phyloP scores from a whole-genome alignment of 2,113 vertebrate genomes.

The Galemys pyrenaicus region DNA sequence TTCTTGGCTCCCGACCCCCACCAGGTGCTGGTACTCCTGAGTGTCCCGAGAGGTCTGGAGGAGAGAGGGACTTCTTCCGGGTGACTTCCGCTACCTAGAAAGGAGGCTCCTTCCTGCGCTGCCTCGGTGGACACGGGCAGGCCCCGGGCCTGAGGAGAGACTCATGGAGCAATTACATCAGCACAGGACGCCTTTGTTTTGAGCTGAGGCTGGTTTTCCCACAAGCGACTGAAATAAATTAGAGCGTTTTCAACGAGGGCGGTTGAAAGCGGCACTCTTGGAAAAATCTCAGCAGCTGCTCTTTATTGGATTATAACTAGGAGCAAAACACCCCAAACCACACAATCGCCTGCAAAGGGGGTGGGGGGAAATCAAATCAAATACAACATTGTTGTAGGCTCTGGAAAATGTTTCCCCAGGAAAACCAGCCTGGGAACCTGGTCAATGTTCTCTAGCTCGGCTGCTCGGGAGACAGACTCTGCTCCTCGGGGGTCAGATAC shows the following conservation, averaged over 20 bases:
- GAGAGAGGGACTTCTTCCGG: background rate
- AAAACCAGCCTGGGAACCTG: constrained; percentile 74
- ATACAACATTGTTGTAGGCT: constrained; percentile 75
- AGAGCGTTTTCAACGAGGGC: constrained; percentile 76
- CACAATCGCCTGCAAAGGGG: constrained; percentile 78
- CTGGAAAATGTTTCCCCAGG: constrained; percentile 79
- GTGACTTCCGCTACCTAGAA: background rate
- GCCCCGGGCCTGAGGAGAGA: background rate
- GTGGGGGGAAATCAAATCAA: constrained; percentile 73
- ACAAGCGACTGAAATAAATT: constrained; percentile 81
- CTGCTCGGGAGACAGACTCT: constrained; percentile 51
- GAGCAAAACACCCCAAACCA: constrained; percentile 81
- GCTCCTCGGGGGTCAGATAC: constrained; percentile 65
- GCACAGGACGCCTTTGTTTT: constrained; percentile 78
- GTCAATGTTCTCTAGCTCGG: constrained; percentile 63
- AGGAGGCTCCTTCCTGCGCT: constrained; percentile 11
- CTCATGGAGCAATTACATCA: constrained; percentile 69
- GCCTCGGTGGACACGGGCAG: background rate
- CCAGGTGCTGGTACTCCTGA: background rate
- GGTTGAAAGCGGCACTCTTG: constrained; percentile 78
- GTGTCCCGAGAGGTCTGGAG: background rate
- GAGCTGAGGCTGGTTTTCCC: constrained; percentile 67
- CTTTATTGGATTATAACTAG: constrained; percentile 81
- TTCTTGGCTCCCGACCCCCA: background rate
- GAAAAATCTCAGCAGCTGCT: constrained; percentile 80